Evolutionary conservation across 2,888 invertebrate genomes (phyloP).

Genomic region (Troilus luridus): DNA sequence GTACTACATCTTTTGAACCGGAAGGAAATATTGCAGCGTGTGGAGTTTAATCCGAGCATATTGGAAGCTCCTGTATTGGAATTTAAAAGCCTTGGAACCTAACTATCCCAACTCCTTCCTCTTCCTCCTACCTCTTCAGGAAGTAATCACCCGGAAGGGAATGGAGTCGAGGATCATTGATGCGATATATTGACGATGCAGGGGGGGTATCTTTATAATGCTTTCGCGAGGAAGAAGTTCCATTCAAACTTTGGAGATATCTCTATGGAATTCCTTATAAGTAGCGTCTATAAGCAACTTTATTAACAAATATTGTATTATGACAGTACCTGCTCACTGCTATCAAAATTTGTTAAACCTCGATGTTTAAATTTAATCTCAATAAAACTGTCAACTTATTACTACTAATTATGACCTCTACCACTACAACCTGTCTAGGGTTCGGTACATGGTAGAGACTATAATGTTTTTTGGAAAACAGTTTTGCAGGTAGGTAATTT

Average conservation of each 20-base stretch:
- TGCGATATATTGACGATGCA: slow-evolving; percentile 43
- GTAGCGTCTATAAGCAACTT: background rate
- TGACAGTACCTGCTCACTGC: background rate
- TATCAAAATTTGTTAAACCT: no score
- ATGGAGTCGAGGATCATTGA: slow-evolving; percentile 22
- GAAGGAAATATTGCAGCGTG: slow-evolving; percentile 19
- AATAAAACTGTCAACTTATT: no score
- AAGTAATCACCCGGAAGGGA: slow-evolving; percentile 45
- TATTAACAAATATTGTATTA: background rate
- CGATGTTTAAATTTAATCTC: no score
- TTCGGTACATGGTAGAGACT: no score
- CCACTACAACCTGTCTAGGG: no score
- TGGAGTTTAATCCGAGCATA: slow-evolving; percentile 38
- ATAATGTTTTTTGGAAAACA: no score
- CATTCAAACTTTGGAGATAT: background rate
- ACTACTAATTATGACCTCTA: no score
- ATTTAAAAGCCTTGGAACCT: background rate
- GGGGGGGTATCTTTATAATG: slow-evolving; percentile 2
- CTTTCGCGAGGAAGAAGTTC: background rate
- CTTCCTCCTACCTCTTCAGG: background rate
- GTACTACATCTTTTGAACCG: background rate
- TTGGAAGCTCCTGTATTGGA: slow-evolving; percentile 20
- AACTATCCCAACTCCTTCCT: slow-evolving; percentile 19
- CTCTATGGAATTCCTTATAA: slow-evolving; percentile 16
- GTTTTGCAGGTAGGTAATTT: no score